A percentile compares a stretch with the other conserved stretches of the same genome.
phyloP scores from a whole-genome alignment of 2,888 invertebrate genomes.

The Imbricaverruca yamaguchii region DNA sequence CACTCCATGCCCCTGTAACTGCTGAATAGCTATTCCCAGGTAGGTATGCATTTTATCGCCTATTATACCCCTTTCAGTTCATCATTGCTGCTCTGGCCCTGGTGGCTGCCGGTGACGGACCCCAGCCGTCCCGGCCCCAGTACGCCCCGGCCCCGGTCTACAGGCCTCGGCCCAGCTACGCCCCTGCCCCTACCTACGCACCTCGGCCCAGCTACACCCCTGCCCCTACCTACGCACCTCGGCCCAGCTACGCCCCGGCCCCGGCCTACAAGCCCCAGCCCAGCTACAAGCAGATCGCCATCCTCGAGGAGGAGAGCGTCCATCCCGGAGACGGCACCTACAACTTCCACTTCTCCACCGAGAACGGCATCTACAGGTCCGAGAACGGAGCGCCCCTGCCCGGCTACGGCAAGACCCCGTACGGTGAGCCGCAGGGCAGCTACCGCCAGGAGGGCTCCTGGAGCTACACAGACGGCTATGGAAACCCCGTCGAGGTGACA shows the following conservation, averaged over 20 bases:
- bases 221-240: neutral
- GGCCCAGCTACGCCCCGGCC: neutral
- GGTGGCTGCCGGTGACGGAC: neutral
- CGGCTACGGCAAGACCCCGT: neutral
- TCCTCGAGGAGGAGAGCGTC: conserved; percentile 2
- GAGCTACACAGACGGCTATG: neutral
- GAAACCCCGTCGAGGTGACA: neutral
- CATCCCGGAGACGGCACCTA: conserved; percentile 15
- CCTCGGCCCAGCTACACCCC: neutral
- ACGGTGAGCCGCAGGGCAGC: neutral
- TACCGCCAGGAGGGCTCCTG: conserved; percentile 12
- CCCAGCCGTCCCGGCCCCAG: neutral
- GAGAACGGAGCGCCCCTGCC: neutral
- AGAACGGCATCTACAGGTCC: conserved; percentile 19
- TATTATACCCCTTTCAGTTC: neutral
- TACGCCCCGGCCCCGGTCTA: too few relatives aligned
- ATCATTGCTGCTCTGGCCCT: neutral
- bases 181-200: neutral
- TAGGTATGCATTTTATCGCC: too few relatives aligned
- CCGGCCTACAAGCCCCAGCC: neutral
- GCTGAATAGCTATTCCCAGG: too few relatives aligned
- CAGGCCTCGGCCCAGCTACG: neutral
- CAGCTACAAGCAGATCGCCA: neutral
- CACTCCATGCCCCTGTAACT: too few relatives aligned
- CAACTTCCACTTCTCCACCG: neutral